These are phyloP conservation scores for Desoria tigrina DNA, from an alignment of 2,888 invertebrate genomes.

Conservation along the genomic window DNA sequence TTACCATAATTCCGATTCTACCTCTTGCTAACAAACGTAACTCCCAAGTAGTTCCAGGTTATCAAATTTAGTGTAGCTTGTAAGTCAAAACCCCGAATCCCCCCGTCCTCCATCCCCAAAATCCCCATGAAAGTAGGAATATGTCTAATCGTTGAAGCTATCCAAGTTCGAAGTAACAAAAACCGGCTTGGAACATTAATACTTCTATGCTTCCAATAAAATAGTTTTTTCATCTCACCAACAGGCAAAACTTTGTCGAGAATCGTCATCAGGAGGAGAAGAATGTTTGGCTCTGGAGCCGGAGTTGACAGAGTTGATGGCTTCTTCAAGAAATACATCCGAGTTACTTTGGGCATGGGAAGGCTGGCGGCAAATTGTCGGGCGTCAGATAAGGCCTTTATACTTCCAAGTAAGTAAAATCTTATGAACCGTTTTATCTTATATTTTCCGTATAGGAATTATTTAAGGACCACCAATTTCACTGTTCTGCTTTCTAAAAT, in stretches of 20 bases:
- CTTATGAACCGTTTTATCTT: background rate
- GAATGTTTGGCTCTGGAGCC: conserved; percentile 52
- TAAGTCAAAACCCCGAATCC: too few species aligned
- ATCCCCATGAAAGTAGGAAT: too few species aligned
- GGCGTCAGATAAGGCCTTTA: conserved; percentile 46
- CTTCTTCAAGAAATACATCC: conserved; percentile 39
- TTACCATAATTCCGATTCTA: too few species aligned
- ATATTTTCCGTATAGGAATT: background rate
- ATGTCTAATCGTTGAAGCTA: too few species aligned
- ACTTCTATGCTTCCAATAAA: too few species aligned
- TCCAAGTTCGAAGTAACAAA: too few species aligned
- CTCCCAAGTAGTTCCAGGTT: too few species aligned
- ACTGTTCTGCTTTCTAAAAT: too few species aligned
- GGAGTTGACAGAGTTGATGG: conserved; percentile 50
- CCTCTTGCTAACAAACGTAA: too few species aligned
- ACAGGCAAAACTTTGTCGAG: conserved; percentile 44
- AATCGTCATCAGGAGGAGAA: conserved; percentile 21
- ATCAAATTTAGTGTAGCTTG: too few species aligned
- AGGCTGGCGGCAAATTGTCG: conserved; percentile 52
- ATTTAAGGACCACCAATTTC: background rate
- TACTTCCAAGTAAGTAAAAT: conserved; percentile 44
- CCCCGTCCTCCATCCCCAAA: too few species aligned
- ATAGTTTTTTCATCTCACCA: background rate
- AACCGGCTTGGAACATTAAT: too few species aligned
- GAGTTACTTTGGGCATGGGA: conserved; percentile 52